Evolutionary conservation across 2,888 invertebrate genomes (phyloP), one percentile per base, ranked within the genome.

Genomic region (Hypsopygia costalis): DNA sequence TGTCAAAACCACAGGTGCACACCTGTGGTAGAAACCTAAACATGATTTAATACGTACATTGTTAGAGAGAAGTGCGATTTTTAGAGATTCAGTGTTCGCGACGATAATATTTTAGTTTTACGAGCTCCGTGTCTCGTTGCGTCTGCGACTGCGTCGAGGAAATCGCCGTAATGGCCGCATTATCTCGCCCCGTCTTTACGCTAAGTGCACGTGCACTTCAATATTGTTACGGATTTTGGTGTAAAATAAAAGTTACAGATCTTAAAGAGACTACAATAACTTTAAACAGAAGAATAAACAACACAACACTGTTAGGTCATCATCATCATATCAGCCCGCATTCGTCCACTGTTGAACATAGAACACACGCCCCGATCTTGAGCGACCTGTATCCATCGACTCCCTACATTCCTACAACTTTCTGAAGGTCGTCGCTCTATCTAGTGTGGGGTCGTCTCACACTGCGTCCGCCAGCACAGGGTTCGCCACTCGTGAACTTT

Each of bases 21-120:
- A 16, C 16, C 16, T 16, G 16, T 16, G 16, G 3, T 21, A 25
- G 27, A 29, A 36, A 36, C 10, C 44, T 46, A 25, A 25, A 25
- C 60, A 57, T 66, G 62, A 71, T 74, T 63, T 73, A 79, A 62
- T 49, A 63, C 55, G 16, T 16, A 16, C 59, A 73, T 69, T 70
- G 62, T 55, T 55, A 52, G 56, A 62, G 67, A 56, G 56, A 55
- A 51, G 59, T 56, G 55, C 73, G 69, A 76, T 80, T 82, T 80
- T 81, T 81, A 76, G 76, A 78, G 41, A 86, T 87, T 87, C 87
- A 79, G 75, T 70, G 77, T 69, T 70, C 81, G 81, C 67, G 66
- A 73, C 75, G 60, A 77, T 76, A 75, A 85, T 87, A 85, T 78
- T 73, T 88, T 86, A 86, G 67, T 81, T 88, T 88, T 85, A 88